Conservation (phyloP, 2,113 vertebrate species). For the Gavialis gangeticus region DNA sequence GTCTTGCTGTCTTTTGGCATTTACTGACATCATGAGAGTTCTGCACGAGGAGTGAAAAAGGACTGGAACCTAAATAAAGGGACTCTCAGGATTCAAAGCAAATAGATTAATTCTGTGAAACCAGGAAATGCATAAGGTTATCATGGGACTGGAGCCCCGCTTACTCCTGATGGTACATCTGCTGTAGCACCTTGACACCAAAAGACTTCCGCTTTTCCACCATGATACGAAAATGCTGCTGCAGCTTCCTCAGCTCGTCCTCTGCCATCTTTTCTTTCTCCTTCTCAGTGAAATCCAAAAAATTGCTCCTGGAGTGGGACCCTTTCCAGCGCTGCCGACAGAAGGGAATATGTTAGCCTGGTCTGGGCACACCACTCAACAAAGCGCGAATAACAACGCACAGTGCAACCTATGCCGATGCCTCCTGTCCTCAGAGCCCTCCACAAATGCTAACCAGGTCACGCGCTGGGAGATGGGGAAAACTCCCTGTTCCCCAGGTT, state of each 20-base stretch:
- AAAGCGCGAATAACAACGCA: neutral
- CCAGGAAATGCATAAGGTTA: neutral
- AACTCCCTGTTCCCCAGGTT: neutral
- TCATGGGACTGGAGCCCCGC: neutral
- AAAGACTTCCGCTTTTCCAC: slow-evolving; percentile 50
- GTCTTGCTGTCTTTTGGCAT: neutral
- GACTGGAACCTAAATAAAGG: neutral
- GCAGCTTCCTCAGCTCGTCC: slow-evolving; percentile 49
- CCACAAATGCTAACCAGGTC: neutral
- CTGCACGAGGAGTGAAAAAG: neutral
- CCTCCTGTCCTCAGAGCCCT: too few species aligned
- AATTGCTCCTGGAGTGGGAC: fast-evolving
- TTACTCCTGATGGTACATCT: slow-evolving; percentile 70
- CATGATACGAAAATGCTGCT: slow-evolving; percentile 67
- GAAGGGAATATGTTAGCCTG: neutral
- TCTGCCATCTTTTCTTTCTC: slow-evolving; percentile 5
- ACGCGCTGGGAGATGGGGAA: neutral
- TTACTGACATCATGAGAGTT: neutral
- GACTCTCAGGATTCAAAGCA: neutral
- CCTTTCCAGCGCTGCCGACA: neutral
- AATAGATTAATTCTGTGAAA: neutral
- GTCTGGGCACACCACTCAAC: neutral
- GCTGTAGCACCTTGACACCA: neutral
- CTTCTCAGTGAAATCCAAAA: neutral
- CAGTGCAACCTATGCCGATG: neutral